Evolutionary conservation across 2,113 vertebrate genomes (phyloP), one percentile per base, ranked within the genome.

Genomic region (Plestiodon gilberti): DNA sequence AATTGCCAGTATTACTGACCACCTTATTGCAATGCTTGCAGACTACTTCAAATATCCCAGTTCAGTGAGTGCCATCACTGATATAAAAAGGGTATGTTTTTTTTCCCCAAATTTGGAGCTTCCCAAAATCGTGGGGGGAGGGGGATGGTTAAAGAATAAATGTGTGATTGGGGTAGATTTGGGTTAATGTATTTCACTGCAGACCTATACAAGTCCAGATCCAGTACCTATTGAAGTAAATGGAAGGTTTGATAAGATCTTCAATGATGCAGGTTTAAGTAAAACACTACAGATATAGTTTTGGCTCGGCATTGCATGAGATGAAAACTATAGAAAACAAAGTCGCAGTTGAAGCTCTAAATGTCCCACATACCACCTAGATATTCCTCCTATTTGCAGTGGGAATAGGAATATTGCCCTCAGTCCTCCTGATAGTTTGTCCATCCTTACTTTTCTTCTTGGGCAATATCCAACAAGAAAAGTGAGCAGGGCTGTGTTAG

Each of bases 21-120:
- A 99, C 94, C 97, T 99, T 88, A 98, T 99, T 81, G 97, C 97
- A 91, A 99, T 99, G 99, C 95, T 99, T 89, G 98, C 99, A 0
- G 99, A 99, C 95, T 99, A 99, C 96, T 99, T 99, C 96, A 99
- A 99, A 93, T 99, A 99, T 90, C 99, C 99, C 89, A 99, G 98
- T 96, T 99, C 99, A 1, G 99, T 99, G 95, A 99, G 98, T 4
- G 98, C 99, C 92, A 99, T 99, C 96, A 97, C 98, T 2, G 99
- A 99, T 95, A 99, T 99, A 94, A 99, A 99, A 95, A 98, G 99
- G 98, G 99, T 99, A 95, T 4, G 97, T 95, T 90, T 82, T 88
- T 33, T n/a, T 81, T 62, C 40, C 6, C 7, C 61, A 48, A 73
- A 38, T 40, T 4, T 59, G 33, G 20, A 83, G 17, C 48, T 79